Conservation (phyloP, 2,113 vertebrate species). For the Dipodomys spectabilis region DNA sequence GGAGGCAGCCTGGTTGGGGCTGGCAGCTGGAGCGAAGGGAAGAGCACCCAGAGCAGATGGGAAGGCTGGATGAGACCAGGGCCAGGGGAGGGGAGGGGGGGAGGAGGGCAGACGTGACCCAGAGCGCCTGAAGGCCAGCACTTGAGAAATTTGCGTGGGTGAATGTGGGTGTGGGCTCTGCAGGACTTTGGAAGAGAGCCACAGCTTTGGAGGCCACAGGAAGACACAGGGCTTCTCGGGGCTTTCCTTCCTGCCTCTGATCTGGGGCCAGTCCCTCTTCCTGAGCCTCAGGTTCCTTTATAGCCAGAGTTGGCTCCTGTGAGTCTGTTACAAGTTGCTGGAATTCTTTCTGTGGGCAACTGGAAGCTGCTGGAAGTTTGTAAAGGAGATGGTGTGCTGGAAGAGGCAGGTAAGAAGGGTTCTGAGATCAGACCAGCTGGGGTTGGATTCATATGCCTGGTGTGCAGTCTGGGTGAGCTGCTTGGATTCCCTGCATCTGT, state of each 20-base stretch:
- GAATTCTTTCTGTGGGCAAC: neutral
- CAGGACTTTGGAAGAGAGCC: neutral
- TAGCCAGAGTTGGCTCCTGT: too few relatives aligned
- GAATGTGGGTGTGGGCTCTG: neutral
- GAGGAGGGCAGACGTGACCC: too few relatives aligned
- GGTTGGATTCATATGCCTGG: neutral
- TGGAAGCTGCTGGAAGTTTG: neutral
- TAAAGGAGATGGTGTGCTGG: neutral
- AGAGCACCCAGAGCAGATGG: neutral
- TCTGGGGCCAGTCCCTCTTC: neutral
- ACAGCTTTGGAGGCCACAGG: too few relatives aligned
- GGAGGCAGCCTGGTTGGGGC: too few relatives aligned
- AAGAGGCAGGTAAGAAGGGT: too few relatives aligned
- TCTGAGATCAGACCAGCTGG: neutral
- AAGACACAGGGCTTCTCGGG: neutral
- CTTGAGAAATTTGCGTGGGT: neutral
- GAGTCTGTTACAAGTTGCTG: too few relatives aligned
- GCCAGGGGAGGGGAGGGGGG: too few relatives aligned
- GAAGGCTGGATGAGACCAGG: neutral
- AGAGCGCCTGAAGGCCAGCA: neutral
- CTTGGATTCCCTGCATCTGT: neutral
- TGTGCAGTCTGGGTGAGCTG: neutral
- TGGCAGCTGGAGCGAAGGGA: neutral
- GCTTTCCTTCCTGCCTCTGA: neutral
- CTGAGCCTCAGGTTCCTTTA: neutral